A percentile compares a stretch with the other conserved stretches of the same genome.
These are phyloP conservation scores for Eretmochelys imbricata DNA, from an alignment of 2,113 vertebrate genomes.

Conservation along the genomic window DNA sequence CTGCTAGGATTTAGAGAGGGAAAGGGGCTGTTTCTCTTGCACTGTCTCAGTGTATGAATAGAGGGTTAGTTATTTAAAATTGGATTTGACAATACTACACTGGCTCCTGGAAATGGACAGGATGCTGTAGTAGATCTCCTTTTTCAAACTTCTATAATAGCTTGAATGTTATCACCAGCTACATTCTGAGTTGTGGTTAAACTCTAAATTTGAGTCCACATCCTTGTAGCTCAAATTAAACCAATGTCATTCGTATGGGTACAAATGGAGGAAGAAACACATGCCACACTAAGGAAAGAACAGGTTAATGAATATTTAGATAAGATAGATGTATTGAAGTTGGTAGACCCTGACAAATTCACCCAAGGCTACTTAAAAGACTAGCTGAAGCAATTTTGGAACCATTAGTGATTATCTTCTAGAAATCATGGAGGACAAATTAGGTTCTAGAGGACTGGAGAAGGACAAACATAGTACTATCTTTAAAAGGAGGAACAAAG, in stretches of 20 bases:
- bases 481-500: too few species aligned
- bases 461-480: too few species aligned
- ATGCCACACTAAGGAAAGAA: too few species aligned
- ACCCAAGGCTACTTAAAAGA: too few species aligned
- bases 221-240: neutral
- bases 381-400: too few species aligned
- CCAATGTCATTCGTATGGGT: neutral
- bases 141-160: neutral
- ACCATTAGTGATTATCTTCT: too few species aligned
- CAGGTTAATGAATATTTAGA: too few species aligned
- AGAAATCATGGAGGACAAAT: too few species aligned
- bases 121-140: neutral
- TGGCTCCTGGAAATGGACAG: neutral
- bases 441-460: too few species aligned
- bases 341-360: too few species aligned
- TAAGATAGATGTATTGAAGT: too few species aligned
- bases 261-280: too few species aligned
- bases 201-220: neutral
- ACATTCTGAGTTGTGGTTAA: neutral
- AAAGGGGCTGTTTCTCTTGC: neutral
- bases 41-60: neutral
- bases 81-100: neutral
- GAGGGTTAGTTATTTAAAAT: neutral
- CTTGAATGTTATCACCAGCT: neutral
- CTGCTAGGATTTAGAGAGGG: neutral